phyloP scores from a whole-genome alignment of 2,888 invertebrate species.

The Synergus umbraculus region DNA sequence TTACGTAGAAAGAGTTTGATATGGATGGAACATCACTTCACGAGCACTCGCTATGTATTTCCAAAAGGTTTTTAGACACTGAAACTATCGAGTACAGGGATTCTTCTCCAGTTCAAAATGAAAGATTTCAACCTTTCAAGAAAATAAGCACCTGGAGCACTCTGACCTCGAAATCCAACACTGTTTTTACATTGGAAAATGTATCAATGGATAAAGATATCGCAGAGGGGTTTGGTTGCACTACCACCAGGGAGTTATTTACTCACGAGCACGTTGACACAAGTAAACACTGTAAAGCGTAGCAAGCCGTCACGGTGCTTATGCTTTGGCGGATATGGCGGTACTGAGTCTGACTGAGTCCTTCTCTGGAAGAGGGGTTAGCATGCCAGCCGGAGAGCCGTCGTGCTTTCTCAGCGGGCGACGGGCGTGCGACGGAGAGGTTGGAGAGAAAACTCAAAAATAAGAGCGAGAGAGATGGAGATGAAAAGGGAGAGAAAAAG shows the following conservation, averaged over 20 bases:
- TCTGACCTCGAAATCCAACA: constrained; percentile 8
- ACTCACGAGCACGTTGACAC: constrained; percentile 29
- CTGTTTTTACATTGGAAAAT: neutral
- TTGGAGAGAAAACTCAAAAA: constrained; percentile 59
- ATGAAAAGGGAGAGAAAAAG: constrained; percentile 55
- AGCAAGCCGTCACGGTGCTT: constrained; percentile 66
- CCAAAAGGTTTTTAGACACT: constrained; percentile 20
- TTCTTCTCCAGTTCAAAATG: neutral
- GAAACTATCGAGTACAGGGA: neutral
- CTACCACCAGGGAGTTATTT: constrained; percentile 20
- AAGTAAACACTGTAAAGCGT: constrained; percentile 37
- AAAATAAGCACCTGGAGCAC: constrained; percentile 18
- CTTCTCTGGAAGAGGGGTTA: constrained; percentile 56
- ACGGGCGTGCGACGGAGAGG: constrained; percentile 64
- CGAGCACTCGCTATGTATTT: constrained; percentile 4
- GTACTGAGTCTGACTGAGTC: constrained; percentile 68
- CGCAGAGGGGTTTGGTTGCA: neutral
- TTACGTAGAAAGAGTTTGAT: constrained; percentile 5
- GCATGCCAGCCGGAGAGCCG: constrained; percentile 51
- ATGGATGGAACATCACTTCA: constrained; percentile 12
- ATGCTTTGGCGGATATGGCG: constrained; percentile 76
- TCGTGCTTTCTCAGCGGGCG: constrained; percentile 62
- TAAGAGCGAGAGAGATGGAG: constrained; percentile 56
- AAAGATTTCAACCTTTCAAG: neutral
- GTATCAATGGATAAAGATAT: neutral